Conservation (phyloP, 2,113 vertebrate genomes). For the Manacus vitellinus region DNA sequence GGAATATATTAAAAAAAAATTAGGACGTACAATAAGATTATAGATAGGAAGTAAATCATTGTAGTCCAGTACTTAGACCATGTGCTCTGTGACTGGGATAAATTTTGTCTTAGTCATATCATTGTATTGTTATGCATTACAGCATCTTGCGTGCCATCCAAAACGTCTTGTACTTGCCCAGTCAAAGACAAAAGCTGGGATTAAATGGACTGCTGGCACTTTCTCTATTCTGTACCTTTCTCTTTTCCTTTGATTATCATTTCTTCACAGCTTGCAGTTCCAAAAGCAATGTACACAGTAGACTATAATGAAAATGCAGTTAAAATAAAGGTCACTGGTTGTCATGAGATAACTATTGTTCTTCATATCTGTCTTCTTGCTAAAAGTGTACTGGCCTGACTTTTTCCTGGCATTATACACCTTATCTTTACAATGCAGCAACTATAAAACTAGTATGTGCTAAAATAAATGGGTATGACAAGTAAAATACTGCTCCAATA, state of each 20-base stretch:
- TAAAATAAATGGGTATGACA: not conserved
- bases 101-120: not conserved
- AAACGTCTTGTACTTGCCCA: constrained; percentile 10
- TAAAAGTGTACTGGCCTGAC: not conserved
- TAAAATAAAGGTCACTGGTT: not conserved
- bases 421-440: not conserved
- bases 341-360: not conserved
- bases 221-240: not conserved
- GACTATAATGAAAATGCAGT: not conserved
- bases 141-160: not conserved
- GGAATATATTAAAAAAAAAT: not conserved
- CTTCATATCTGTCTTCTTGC: not conserved
- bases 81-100: not conserved
- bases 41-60: not conserved
- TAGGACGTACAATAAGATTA: not conserved
- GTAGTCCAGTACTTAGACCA: not conserved
- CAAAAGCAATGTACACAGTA: not conserved
- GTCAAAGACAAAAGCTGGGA: constrained; percentile 13
- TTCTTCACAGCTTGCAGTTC: not conserved
- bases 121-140: not conserved
- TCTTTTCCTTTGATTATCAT: not conserved
- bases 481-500: not conserved
- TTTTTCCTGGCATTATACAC: not conserved
- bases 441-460: not conserved
- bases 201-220: not conserved